Evolutionary conservation across 2,113 vertebrate genomes (phyloP).

Genomic region (Grammatotria lemairii): DNA sequence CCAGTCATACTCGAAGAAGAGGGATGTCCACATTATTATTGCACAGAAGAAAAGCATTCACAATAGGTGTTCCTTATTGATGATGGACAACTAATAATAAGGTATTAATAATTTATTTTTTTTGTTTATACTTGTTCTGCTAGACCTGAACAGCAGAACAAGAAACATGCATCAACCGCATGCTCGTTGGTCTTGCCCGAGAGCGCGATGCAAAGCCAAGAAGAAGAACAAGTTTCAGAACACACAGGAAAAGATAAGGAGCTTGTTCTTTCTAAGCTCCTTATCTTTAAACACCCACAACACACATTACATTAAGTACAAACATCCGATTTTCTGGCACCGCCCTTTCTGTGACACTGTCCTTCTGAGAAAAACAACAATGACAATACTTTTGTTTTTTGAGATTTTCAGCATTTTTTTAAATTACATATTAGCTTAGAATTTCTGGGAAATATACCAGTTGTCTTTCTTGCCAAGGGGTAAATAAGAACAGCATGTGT

Average conservation of each 20-base stretch:
- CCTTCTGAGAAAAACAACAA: neutral
- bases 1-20: neutral
- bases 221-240: neutral
- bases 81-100: neutral
- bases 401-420: accelerated
- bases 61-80: accelerated
- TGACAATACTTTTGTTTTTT: neutral
- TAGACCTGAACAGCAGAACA: neutral
- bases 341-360: neutral
- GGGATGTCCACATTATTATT: neutral
- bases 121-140: neutral
- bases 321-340: neutral
- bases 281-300: neutral
- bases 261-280: neutral
- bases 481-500: neutral
- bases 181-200: neutral
- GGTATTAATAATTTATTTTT: accelerated
- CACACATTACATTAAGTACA: neutral
- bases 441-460: neutral
- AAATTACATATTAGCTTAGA: accelerated
- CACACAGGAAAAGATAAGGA: neutral
- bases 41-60: neutral
- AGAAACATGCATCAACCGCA: neutral
- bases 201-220: neutral
- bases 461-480: neutral